A percentile compares a stretch with the other conserved stretches of the same genome.
These are phyloP conservation scores for Gasteruption jaculator DNA, from an alignment of 2,888 invertebrate species.

Conservation along the genomic window DNA sequence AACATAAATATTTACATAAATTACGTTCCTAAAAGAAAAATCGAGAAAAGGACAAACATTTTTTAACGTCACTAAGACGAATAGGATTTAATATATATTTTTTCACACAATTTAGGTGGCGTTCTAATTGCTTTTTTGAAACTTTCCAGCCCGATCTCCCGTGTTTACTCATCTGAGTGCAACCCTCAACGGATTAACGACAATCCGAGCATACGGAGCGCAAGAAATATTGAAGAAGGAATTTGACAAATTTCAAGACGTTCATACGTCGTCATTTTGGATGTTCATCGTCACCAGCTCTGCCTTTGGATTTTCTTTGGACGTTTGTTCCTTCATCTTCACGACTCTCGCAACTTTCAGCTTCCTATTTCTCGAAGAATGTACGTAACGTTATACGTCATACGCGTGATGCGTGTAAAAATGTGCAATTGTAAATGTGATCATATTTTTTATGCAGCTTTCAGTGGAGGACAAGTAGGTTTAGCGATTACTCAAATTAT, in stretches of 20 bases:
- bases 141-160: constrained; percentile 71
- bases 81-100: neutral
- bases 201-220: constrained; percentile 68
- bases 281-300: constrained; percentile 51
- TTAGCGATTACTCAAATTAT: constrained; percentile 53
- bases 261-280: constrained; percentile 51
- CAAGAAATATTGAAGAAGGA: constrained; percentile 61
- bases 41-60: too few relatives aligned
- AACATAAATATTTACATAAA: too few relatives aligned
- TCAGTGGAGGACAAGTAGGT: constrained; percentile 49
- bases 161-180: constrained; percentile 75
- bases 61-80: too few relatives aligned
- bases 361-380: constrained; percentile 52
- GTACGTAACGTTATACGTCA: constrained; percentile 26
- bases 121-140: constrained; percentile 16
- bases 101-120: constrained; percentile 9
- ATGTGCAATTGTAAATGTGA: neutral
- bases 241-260: constrained; percentile 59
- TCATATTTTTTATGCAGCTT: constrained; percentile 20
- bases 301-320: constrained; percentile 56
- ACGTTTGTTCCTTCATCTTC: constrained; percentile 62
- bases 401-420: neutral
- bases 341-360: constrained; percentile 64
- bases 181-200: constrained; percentile 69
- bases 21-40: too few relatives aligned